Evolutionary conservation across 2,797 vertebrate genomes (phyloP).

Genomic region (Lagorchestes hirsutus): DNA sequence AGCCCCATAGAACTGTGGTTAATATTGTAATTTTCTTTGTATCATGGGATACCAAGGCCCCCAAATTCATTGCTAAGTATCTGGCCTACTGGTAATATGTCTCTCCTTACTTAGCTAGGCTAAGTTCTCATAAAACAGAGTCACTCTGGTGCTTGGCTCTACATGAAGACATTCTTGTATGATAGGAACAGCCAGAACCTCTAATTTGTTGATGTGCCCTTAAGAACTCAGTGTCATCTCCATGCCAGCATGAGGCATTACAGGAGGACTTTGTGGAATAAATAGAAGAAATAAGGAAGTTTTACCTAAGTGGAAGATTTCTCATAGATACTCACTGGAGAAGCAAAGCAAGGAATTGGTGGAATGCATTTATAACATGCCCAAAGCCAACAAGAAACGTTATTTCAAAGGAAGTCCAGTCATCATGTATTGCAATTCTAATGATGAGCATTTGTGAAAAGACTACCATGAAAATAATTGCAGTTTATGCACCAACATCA

Average conservation of each 20-base stretch:
- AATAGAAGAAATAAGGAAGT: background rate
- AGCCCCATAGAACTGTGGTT: background rate
- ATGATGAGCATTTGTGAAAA: background rate
- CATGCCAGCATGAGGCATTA: background rate
- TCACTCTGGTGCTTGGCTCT: background rate
- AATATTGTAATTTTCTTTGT: background rate
- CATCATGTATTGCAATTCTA: background rate
- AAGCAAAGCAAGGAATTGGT: background rate
- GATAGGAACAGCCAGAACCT: background rate
- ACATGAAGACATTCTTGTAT: background rate
- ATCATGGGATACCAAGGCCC: background rate
- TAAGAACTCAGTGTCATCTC: background rate
- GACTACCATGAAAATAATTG: background rate
- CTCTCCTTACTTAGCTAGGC: background rate
- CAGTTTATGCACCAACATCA: background rate
- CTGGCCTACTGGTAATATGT: background rate
- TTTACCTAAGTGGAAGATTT: background rate
- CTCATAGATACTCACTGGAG: background rate
- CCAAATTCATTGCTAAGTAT: background rate
- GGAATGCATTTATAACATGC: background rate
- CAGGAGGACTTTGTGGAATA: background rate
- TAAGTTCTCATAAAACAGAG: background rate
- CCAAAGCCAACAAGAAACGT: background rate
- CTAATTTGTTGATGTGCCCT: background rate
- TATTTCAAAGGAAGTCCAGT: background rate